Conservation (phyloP, 1,140 invertebrate species). For the Orussus abietinus region DNA sequence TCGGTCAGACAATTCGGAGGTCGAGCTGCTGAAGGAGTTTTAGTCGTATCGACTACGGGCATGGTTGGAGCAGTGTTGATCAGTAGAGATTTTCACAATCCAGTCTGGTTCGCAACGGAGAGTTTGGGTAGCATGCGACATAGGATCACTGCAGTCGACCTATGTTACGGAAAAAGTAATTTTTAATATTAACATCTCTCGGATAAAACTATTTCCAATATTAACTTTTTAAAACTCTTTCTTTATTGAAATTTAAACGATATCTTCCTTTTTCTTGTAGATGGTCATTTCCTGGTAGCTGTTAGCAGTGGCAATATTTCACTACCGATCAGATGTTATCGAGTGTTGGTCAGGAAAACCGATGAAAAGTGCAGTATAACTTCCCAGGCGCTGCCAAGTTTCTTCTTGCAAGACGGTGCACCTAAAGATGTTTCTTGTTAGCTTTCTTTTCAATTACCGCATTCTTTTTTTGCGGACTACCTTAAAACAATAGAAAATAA, state of each 20-base stretch:
- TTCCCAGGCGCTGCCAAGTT: slow-evolving; percentile 75
- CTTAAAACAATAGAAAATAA: slow-evolving; percentile 7
- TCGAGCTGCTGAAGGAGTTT: slow-evolving; percentile 73
- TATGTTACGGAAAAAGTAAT: slow-evolving; percentile 70
- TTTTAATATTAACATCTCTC: slow-evolving; percentile 5
- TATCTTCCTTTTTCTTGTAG: slow-evolving; percentile 45
- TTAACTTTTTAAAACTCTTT: slow-evolving; percentile 16
- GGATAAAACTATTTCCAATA: slow-evolving; percentile 27
- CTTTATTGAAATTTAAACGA: too few relatives aligned
- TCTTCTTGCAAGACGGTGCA: slow-evolving; percentile 68
- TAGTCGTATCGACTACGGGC: slow-evolving; percentile 80
- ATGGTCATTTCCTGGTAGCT: slow-evolving; percentile 77
- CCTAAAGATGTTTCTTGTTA: slow-evolving; percentile 50
- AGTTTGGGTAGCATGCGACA: slow-evolving; percentile 70
- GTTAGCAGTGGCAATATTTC: slow-evolving; percentile 65
- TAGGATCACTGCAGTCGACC: slow-evolving; percentile 70
- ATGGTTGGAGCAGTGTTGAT: slow-evolving; percentile 70
- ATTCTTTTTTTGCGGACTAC: not conserved
- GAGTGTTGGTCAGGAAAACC: slow-evolving; percentile 61
- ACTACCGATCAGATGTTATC: slow-evolving; percentile 72
- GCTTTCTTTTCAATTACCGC: slow-evolving; percentile 2
- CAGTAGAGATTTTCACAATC: slow-evolving; percentile 51
- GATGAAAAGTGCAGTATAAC: slow-evolving; percentile 60
- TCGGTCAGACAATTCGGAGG: slow-evolving; percentile 84
- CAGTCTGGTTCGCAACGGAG: slow-evolving; percentile 56